Base-by-base conservation (phyloP, 2,888 invertebrate species). In the Pyrochroa serraticornis region DNA sequence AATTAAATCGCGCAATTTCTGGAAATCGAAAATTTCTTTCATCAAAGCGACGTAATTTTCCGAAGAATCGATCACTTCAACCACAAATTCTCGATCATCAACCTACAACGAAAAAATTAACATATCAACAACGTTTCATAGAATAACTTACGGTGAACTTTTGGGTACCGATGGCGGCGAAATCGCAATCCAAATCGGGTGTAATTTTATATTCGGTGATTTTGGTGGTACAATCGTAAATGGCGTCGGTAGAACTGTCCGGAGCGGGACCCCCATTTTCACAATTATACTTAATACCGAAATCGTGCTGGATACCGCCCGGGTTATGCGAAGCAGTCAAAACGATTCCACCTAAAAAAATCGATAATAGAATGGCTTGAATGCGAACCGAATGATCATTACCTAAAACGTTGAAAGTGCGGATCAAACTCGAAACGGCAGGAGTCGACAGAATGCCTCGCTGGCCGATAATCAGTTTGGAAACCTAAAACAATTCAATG, bases 251-350 rank as follows among this genome's bases (percentile, higher is more conserved):
- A 45, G 93, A 88, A 44, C 82, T 81, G 76, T 95, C 97, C 0
- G 97, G 95, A 1, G 98, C 98, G 0, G 99, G 97, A 0, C 95
- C 99, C 49, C 99, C 99, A 79, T 99, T 99, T 60, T 92, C 88
- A 69, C 91, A 93, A 82, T 99, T 99, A 81, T 93, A 99, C 80
- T 99, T 99, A 72, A 99, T 97, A 46, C 99, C 99, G 78, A 99
- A 99, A 81, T 99, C 99, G 65, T 93, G 92, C 75, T 96, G 86
- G 6, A 95, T 94, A 33, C 99, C 99, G 49, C 99, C 99, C 0
- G 99, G 99, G 81, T 99, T 99, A 80, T 99, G 99, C 9, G 97
- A 97, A 0, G 99, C 99, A 0, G 99, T 99, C 37, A 99, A 83
- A 36, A 99, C 92, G 68, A 99, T 97, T 7, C 98, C 99, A 67